phyloP scores from a whole-genome alignment of 2,888 invertebrate species.

The Cataglyphis altisquamis region DNA sequence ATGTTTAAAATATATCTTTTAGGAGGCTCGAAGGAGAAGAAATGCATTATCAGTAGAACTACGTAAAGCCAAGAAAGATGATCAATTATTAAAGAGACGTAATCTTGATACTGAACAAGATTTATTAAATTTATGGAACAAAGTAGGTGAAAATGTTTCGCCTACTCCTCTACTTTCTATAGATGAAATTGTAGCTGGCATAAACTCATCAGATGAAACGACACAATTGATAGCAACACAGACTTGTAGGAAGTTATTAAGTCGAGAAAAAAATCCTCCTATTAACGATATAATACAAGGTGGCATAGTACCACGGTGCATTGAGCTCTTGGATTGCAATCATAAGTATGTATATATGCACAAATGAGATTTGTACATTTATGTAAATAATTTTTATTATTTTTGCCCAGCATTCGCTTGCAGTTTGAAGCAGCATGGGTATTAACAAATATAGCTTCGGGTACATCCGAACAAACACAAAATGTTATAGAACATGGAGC shows the following conservation, averaged over 20 bases:
- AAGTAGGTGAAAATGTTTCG: constrained; percentile 79
- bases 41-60: constrained; percentile 96
- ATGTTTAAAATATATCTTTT: constrained; percentile 41
- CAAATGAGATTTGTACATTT: background rate
- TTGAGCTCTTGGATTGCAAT: constrained; percentile 91
- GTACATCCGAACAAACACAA: constrained; percentile 95
- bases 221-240: constrained; percentile 91
- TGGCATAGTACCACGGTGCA: constrained; percentile 94
- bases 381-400: constrained; percentile 19
- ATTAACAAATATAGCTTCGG: constrained; percentile 98
- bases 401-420: constrained; percentile 88
- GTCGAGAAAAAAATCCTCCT: constrained; percentile 96
- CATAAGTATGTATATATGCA: constrained; percentile 89
- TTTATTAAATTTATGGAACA: constrained; percentile 86
- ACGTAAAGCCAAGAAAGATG: constrained; percentile 97
- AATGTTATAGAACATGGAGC: constrained; percentile 95
- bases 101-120: constrained; percentile 90
- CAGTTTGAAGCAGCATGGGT: constrained; percentile 99
- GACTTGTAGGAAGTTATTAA: constrained; percentile 95
- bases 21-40: constrained; percentile 96
- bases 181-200: constrained; percentile 91
- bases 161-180: constrained; percentile 87
- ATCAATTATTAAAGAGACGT: constrained; percentile 96
- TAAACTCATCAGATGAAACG: constrained; percentile 89
- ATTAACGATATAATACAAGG: constrained; percentile 94